Percentiles rank a stretch among this genome's conserved stretches.
phyloP scores from a whole-genome alignment of 1,140 invertebrate species.

The Parapsyche elsis region DNA sequence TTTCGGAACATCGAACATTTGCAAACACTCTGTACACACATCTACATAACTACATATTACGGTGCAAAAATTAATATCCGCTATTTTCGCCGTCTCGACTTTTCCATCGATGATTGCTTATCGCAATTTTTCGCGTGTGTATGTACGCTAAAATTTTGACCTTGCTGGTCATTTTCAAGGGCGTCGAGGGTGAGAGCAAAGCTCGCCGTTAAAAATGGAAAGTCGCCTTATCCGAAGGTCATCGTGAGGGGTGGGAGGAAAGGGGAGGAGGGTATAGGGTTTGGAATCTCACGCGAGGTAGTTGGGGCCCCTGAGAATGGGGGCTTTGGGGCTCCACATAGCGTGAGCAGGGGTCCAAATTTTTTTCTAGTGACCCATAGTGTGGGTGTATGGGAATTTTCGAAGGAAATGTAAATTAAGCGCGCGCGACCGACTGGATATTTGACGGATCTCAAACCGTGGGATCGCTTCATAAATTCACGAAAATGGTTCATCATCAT shows the following conservation, averaged over 20 bases:
- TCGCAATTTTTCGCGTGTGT: not conserved
- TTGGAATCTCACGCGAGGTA: slow-evolving; percentile 53
- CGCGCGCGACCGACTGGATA: not conserved
- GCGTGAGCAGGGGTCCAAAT: slow-evolving; percentile 51
- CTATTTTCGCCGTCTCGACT: too few species aligned
- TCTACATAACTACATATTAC: too few species aligned
- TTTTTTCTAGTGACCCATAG: slow-evolving; percentile 43
- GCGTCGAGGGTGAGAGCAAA: not conserved
- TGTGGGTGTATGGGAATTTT: slow-evolving; percentile 10
- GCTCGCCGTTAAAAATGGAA: slow-evolving; percentile 13
- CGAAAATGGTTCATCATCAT: too few species aligned
- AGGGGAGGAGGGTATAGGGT: slow-evolving; percentile 23
- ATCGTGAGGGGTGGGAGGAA: slow-evolving; percentile 10
- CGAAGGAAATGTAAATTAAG: slow-evolving; percentile 30
- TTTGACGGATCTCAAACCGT: not conserved
- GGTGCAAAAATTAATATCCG: too few species aligned
- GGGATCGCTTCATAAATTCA: not conserved
- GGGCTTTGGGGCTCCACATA: slow-evolving; percentile 42
- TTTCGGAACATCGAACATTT: too few species aligned
- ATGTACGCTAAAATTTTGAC: not conserved
- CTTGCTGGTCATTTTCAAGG: slow-evolving; percentile 17
- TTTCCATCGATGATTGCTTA: too few species aligned
- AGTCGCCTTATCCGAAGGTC: slow-evolving; percentile 23
- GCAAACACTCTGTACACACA: too few species aligned
- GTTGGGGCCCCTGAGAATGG: slow-evolving; percentile 21